These are phyloP conservation scores for Siniperca scherzeri DNA, from an alignment of 2,797 vertebrate genomes.

Conservation along the genomic window DNA sequence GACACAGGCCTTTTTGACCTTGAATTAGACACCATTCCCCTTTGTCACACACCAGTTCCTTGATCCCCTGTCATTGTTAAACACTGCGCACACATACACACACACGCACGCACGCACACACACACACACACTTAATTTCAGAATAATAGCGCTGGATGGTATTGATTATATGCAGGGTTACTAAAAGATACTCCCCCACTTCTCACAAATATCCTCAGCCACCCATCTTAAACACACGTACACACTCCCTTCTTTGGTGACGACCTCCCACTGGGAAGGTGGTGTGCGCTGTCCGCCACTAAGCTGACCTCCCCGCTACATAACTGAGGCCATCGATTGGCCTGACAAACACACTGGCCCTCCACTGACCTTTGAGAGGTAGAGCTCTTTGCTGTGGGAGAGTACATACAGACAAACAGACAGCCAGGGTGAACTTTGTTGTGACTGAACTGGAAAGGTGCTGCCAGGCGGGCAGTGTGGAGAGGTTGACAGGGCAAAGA, in stretches of 20 bases:
- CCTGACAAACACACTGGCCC: constrained; percentile 80
- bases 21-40: constrained; percentile 85
- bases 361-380: constrained; percentile 85
- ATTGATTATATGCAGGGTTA: constrained; percentile 89
- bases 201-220: constrained; percentile 57
- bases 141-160: constrained; percentile 87
- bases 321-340: constrained; percentile 90
- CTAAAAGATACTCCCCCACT: constrained; percentile 88
- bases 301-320: constrained; percentile 76
- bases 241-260: constrained; percentile 72
- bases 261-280: constrained; percentile 85
- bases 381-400: constrained; percentile 43
- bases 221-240: constrained; percentile 35
- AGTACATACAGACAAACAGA: constrained; percentile 47
- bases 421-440: constrained; percentile 35
- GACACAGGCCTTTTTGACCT: constrained; percentile 83
- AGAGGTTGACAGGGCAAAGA: constrained; percentile 51
- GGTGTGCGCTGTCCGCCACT: constrained; percentile 48
- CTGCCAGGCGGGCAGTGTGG: not conserved
- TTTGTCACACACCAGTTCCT: constrained; percentile 87
- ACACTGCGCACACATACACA: constrained; percentile 70
- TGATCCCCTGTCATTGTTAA: constrained; percentile 85
- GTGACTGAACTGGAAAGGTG: constrained; percentile 49
- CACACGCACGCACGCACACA: constrained; percentile 25
- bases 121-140: constrained; percentile 59